Percentiles rank a stretch among this genome's conserved stretches.
These are phyloP conservation scores for Anthophora plumipes DNA, from an alignment of 2,888 invertebrate species.

Conservation along the genomic window DNA sequence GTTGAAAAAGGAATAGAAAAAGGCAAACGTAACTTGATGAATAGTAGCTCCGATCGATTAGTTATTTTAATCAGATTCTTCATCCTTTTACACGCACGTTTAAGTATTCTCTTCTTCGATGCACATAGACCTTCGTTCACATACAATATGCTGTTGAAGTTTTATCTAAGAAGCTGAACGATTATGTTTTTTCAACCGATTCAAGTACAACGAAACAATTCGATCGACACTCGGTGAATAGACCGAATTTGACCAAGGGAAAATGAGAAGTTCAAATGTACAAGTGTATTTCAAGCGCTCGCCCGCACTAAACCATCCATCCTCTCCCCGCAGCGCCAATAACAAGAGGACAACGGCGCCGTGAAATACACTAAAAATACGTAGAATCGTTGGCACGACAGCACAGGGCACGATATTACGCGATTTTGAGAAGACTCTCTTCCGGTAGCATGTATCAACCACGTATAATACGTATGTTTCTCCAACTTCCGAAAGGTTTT, in stretches of 20 bases:
- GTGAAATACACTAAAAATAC: slow-evolving; percentile 68
- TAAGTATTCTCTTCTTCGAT: not conserved
- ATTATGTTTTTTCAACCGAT: not conserved
- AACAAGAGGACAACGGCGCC: slow-evolving; percentile 44
- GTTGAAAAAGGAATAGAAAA: not conserved
- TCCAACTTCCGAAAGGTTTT: not conserved
- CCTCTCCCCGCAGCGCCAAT: slow-evolving; percentile 35
- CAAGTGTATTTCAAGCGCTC: slow-evolving; percentile 71
- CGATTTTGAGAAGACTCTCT: slow-evolving; percentile 26
- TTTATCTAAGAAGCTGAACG: not conserved
- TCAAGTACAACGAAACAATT: not conserved
- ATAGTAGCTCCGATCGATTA: not conserved
- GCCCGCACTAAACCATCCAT: slow-evolving; percentile 51
- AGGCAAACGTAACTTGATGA: no score
- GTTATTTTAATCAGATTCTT: not conserved
- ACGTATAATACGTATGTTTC: not conserved
- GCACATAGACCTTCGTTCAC: not conserved
- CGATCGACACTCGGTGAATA: slow-evolving; percentile 19
- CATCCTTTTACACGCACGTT: not conserved
- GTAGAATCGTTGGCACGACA: slow-evolving; percentile 62
- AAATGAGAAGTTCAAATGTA: slow-evolving; percentile 64
- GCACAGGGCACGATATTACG: slow-evolving; percentile 9
- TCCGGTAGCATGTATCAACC: slow-evolving; percentile 26
- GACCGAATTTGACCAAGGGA: slow-evolving; percentile 42
- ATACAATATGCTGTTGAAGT: not conserved